These are phyloP conservation scores for Napeogenes sylphis DNA, from an alignment of 2,888 invertebrate genomes.

Conservation along the genomic window DNA sequence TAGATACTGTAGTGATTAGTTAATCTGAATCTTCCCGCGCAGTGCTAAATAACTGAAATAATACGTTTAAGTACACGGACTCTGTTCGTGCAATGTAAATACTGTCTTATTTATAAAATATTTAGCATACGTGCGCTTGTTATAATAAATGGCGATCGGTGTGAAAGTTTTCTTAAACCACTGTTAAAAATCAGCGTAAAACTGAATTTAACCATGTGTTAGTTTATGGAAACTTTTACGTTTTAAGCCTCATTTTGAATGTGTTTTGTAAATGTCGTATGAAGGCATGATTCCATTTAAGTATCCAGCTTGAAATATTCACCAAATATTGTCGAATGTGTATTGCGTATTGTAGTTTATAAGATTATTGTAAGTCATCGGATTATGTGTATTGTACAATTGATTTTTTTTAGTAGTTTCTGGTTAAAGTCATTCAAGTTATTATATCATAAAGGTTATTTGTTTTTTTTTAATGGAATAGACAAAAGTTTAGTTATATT, in stretches of 20 bases:
- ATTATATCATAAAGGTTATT: background rate
- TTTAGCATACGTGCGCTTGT: conserved; percentile 24
- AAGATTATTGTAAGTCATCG: conserved; percentile 10
- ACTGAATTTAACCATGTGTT: background rate
- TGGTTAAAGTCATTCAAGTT: no score
- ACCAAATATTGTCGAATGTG: conserved; percentile 21
- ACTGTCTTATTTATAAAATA: conserved; percentile 44
- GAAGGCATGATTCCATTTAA: conserved; percentile 15
- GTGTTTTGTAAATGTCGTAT: conserved; percentile 13
- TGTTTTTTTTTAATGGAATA: conserved; percentile 1
- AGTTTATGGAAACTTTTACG: background rate
- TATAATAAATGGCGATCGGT: conserved; percentile 5
- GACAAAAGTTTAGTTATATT: background rate
- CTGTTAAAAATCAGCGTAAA: background rate
- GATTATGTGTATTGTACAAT: conserved; percentile 2
- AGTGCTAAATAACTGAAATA: conserved; percentile 47
- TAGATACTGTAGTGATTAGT: conserved; percentile 26
- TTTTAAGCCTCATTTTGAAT: conserved; percentile 1
- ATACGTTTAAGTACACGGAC: conserved; percentile 37
- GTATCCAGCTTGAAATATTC: conserved; percentile 19
- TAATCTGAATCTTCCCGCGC: conserved; percentile 53
- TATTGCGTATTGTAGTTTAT: conserved; percentile 15
- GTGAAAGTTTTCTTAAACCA: background rate
- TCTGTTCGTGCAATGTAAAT: conserved; percentile 58
- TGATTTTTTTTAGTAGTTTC: background rate